These are phyloP conservation scores for Prorops nasuta DNA, from an alignment of 1,140 invertebrate genomes.

Conservation along the genomic window DNA sequence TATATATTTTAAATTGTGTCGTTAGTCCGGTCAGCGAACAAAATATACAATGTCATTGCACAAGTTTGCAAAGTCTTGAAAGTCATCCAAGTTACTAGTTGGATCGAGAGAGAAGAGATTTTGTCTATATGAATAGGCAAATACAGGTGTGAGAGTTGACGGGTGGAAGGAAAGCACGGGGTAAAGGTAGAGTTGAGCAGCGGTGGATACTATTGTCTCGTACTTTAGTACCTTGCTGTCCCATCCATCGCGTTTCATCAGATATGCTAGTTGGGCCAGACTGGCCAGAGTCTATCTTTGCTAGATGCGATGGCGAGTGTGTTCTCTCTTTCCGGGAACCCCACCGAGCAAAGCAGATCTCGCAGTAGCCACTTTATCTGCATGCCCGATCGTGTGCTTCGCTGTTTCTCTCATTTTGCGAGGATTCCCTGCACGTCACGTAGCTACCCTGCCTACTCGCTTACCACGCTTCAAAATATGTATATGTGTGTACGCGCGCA, in stretches of 20 bases:
- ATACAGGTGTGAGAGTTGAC: conserved; percentile 13
- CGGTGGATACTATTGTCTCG: conserved; percentile 31
- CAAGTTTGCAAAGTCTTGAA: too few species aligned
- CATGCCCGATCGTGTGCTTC: conserved; percentile 36
- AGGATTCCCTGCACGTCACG: conserved; percentile 29
- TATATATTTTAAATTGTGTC: too few species aligned
- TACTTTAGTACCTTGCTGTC: conserved; percentile 27
- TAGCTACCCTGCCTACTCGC: conserved; percentile 17
- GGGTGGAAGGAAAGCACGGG: conserved; percentile 8
- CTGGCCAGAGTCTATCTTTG: conserved; percentile 29
- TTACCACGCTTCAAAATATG: too few species aligned
- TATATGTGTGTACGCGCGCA: conserved; percentile 12
- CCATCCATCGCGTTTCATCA: conserved; percentile 39
- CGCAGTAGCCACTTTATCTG: conserved; percentile 40
- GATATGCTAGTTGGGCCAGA: conserved; percentile 36
- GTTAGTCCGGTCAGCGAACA: too few species aligned
- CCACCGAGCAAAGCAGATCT: conserved; percentile 28
- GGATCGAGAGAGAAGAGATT: too few species aligned
- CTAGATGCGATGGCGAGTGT: conserved; percentile 37
- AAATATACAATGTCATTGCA: too few species aligned
- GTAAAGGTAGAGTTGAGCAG: too few species aligned
- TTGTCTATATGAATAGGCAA: background rate
- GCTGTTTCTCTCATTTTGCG: conserved; percentile 29
- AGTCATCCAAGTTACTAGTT: too few species aligned
- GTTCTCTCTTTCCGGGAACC: conserved; percentile 38